Percentiles rank a stretch among this genome's conserved stretches.
phyloP scores from a whole-genome alignment of 1,140 invertebrate genomes.

The Tetragnatha versicolor region DNA sequence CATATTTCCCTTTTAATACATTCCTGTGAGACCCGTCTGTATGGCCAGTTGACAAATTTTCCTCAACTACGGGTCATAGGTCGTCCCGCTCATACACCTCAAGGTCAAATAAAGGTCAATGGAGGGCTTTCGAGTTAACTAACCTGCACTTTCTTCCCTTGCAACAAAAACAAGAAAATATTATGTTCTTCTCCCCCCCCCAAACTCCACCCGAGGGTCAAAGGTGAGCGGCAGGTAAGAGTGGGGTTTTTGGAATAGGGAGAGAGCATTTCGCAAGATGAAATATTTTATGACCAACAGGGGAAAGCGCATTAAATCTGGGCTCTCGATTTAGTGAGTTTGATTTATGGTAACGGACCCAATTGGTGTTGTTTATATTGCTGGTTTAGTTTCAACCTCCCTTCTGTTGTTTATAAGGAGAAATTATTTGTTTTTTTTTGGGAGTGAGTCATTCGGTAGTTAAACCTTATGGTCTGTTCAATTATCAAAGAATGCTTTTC shows the following conservation, averaged over 20 bases:
- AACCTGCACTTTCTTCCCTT: slow-evolving; percentile 20
- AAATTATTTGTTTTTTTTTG: no score
- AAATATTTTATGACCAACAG: no score
- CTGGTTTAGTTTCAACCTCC: no score
- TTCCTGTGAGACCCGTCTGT: no score
- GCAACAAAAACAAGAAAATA: background rate
- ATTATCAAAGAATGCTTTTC: no score
- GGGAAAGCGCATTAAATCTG: no score
- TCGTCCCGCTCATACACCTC: slow-evolving; percentile 3
- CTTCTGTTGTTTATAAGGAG: no score
- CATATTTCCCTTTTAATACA: background rate
- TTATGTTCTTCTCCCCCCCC: background rate
- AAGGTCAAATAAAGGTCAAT: slow-evolving; percentile 48
- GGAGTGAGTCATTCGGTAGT: no score
- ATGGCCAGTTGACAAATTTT: background rate
- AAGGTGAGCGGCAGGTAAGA: slow-evolving; percentile 13
- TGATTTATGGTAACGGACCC: no score
- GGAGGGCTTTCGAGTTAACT: slow-evolving; percentile 26
- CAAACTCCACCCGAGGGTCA: background rate
- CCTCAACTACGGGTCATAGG: background rate
- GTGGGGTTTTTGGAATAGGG: background rate
- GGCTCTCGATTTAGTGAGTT: no score
- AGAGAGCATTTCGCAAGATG: background rate
- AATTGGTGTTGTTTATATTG: background rate
- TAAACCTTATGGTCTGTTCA: no score